phyloP scores from a whole-genome alignment of 2,113 vertebrate genomes.

The Columba janthina region DNA sequence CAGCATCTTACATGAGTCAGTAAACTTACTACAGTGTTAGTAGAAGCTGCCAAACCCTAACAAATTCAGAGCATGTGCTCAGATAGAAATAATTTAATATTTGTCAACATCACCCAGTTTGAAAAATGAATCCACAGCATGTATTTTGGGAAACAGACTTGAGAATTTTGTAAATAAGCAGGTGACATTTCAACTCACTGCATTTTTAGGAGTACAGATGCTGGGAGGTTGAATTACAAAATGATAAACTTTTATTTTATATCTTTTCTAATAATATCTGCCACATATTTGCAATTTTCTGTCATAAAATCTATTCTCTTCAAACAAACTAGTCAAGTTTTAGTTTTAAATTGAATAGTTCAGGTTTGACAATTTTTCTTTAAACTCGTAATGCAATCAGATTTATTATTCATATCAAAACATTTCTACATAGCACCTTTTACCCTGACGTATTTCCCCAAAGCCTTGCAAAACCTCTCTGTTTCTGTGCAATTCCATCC shows the following conservation, averaged over 20 bases:
- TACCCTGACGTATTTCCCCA: background rate
- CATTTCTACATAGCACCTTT: background rate
- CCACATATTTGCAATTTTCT: background rate
- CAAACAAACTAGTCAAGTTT: background rate
- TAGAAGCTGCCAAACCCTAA: constrained; percentile 48
- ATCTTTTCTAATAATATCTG: constrained; percentile 15
- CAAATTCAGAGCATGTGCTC: constrained; percentile 29
- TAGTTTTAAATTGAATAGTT: background rate
- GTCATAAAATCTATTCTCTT: constrained; percentile 17
- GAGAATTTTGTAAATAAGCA: constrained; percentile 44
- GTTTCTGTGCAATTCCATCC: background rate
- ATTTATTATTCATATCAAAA: constrained; percentile 18
- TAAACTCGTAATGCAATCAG: background rate
- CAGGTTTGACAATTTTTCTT: background rate
- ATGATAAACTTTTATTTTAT: constrained; percentile 3
- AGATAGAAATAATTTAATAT: constrained; percentile 50
- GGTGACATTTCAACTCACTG: constrained; percentile 35
- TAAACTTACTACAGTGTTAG: constrained; percentile 23
- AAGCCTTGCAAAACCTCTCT: background rate
- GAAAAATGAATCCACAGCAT: constrained; percentile 39
- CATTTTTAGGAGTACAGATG: constrained; percentile 22
- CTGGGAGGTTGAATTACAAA: background rate
- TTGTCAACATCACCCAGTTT: constrained; percentile 37
- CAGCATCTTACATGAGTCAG: constrained; percentile 51
- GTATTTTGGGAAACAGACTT: constrained; percentile 25